Conservation (phyloP, 2,113 vertebrate species). For the Sinocyclocheilus maitianheensis region DNA sequence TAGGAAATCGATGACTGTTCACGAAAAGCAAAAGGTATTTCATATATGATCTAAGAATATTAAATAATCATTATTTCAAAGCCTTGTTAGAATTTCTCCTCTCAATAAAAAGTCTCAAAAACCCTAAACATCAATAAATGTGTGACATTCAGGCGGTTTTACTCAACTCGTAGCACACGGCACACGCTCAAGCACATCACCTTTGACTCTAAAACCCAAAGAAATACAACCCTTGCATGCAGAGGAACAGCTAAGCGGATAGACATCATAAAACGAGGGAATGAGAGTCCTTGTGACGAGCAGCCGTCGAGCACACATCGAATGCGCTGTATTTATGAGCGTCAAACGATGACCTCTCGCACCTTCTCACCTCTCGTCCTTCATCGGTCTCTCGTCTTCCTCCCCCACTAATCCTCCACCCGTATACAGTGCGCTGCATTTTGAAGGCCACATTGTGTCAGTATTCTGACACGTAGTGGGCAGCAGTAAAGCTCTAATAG, state of each 20-base stretch:
- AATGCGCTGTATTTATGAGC: constrained; percentile 72
- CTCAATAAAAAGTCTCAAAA: neutral
- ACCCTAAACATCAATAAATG: neutral
- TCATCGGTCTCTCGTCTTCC: constrained; percentile 53
- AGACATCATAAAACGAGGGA: constrained; percentile 14
- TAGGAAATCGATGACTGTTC: too few species aligned
- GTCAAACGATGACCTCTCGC: constrained; percentile 67
- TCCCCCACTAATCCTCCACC: constrained; percentile 49
- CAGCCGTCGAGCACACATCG: neutral
- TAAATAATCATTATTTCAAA: neutral
- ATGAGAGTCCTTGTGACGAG: constrained; percentile 27
- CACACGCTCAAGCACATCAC: too few species aligned
- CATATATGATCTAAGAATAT: neutral
- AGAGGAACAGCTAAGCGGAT: neutral
- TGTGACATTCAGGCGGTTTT: neutral
- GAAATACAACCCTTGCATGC: neutral
- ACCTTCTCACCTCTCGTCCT: constrained; percentile 63
- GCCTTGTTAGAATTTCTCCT: neutral
- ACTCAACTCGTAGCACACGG: neutral
- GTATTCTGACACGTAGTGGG: constrained; percentile 69
- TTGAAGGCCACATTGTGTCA: constrained; percentile 78
- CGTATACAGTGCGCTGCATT: neutral
- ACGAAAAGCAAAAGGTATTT: neutral
- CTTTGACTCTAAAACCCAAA: constrained; percentile 45
- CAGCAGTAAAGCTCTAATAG: constrained; percentile 7